A percentile compares a stretch with the other conserved stretches of the same genome.
Conservation (phyloP, 2,888 invertebrate species). For the Athetis lepigone region DNA sequence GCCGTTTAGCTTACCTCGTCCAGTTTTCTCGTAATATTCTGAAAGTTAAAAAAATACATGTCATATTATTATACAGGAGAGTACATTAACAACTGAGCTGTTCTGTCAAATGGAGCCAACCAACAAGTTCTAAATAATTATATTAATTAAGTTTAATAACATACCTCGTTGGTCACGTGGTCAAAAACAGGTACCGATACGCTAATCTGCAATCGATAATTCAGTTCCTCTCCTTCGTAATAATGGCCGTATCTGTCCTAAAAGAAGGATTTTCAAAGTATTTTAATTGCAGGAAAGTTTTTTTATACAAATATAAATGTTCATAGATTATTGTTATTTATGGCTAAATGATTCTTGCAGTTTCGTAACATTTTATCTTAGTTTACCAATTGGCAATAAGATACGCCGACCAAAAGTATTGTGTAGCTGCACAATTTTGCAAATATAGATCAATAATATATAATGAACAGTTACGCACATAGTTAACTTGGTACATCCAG, state of each 20-base stretch:
- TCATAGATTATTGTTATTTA: no score
- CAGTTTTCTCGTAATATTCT: conserved; percentile 83
- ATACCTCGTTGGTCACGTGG: conserved; percentile 78
- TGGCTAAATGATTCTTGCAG: no score
- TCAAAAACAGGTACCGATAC: conserved; percentile 86
- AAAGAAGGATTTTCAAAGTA: conserved; percentile 9
- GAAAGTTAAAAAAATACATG: conserved; percentile 64
- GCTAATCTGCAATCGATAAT: conserved; percentile 83
- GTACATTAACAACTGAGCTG: neutral
- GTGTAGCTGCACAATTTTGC: no score
- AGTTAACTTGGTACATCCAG: conserved; percentile 75
- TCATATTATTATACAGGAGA: neutral
- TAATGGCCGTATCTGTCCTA: conserved; percentile 82
- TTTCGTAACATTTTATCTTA: no score
- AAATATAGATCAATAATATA: no score
- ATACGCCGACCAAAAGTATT: no score
- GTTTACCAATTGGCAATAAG: no score
- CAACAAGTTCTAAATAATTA: no score
- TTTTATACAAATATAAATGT: no score
- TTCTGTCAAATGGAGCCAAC: no score
- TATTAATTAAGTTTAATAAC: conserved; percentile 22
- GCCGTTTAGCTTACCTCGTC: conserved; percentile 74
- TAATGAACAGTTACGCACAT: conserved; percentile 72
- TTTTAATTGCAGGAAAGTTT: no score
- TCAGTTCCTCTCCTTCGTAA: conserved; percentile 81